A percentile compares a stretch with the other conserved stretches of the same genome.
Conservation (phyloP, 2,113 vertebrate species). For the Colius striatus region DNA sequence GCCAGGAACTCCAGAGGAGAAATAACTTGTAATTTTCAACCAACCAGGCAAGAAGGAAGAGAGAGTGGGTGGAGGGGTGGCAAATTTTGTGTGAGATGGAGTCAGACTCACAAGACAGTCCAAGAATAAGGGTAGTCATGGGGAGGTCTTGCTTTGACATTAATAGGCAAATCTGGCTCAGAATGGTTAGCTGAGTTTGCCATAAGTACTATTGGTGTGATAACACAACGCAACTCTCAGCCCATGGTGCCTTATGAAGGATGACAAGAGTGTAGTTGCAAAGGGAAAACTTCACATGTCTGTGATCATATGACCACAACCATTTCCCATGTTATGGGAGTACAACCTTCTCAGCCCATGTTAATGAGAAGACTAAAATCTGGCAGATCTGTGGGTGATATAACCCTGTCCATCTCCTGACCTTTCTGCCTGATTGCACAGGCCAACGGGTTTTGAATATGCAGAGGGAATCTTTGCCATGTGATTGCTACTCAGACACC, state of each 20-base stretch:
- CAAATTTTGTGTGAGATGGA: background rate
- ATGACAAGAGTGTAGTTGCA: background rate
- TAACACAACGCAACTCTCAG: background rate
- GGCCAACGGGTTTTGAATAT: background rate
- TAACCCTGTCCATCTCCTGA: background rate
- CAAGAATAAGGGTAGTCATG: background rate
- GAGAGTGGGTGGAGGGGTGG: background rate
- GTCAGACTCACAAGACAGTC: background rate
- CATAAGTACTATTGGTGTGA: background rate
- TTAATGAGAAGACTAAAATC: background rate
- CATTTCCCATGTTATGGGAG: background rate
- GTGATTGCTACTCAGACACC: slow-evolving; percentile 50
- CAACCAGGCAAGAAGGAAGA: background rate
- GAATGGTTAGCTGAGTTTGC: background rate
- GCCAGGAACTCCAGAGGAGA: background rate
- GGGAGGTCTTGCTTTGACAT: background rate
- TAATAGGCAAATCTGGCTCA: background rate
- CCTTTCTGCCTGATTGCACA: slow-evolving; percentile 15
- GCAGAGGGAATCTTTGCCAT: slow-evolving; percentile 1
- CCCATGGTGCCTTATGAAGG: background rate
- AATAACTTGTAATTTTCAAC: background rate
- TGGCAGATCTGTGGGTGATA: background rate
- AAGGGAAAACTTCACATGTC: background rate
- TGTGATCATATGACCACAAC: background rate
- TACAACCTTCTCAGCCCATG: background rate